Conservation (phyloP, 2,113 vertebrate species). For the Embiotoca jacksoni region DNA sequence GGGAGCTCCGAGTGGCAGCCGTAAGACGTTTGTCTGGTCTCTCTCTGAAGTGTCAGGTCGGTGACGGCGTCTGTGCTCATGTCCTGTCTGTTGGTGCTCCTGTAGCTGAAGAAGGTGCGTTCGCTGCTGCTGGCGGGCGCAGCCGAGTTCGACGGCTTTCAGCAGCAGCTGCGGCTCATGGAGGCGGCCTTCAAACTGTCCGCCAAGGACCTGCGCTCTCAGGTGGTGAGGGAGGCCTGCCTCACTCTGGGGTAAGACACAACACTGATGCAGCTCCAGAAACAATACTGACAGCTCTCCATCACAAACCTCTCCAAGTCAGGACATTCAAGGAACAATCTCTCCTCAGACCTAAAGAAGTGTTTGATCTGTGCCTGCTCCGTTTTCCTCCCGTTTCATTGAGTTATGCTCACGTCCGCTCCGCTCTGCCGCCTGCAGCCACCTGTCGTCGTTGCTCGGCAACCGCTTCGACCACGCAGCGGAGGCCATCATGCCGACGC, state of each 20-base stretch:
- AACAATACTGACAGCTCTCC: no score
- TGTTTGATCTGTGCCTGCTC: no score
- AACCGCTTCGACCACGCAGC: constrained; percentile 95
- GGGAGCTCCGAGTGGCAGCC: constrained; percentile 94
- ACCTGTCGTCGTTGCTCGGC: constrained; percentile 92
- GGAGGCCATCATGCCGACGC: constrained; percentile 92
- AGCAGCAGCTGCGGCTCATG: constrained; percentile 91
- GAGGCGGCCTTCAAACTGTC: constrained; percentile 95
- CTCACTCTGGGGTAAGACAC: constrained; percentile 93
- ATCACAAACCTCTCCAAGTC: no score
- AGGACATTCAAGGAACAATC: no score
- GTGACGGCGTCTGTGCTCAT: not conserved
- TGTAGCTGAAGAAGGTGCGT: constrained; percentile 93
- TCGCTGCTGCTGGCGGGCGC: constrained; percentile 93
- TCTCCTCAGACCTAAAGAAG: no score
- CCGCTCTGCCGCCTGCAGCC: constrained; percentile 72
- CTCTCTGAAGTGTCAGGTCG: fast-evolving
- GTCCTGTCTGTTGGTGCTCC: not conserved
- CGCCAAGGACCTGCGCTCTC: constrained; percentile 94
- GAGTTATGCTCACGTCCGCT: no score
- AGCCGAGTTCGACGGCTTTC: constrained; percentile 91
- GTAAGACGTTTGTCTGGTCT: constrained; percentile 71
- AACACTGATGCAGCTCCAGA: not conserved
- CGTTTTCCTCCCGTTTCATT: no score
- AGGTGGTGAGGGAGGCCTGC: constrained; percentile 96